phyloP scores from a whole-genome alignment of 2,888 invertebrate genomes.

The Horisme vitalbata region DNA sequence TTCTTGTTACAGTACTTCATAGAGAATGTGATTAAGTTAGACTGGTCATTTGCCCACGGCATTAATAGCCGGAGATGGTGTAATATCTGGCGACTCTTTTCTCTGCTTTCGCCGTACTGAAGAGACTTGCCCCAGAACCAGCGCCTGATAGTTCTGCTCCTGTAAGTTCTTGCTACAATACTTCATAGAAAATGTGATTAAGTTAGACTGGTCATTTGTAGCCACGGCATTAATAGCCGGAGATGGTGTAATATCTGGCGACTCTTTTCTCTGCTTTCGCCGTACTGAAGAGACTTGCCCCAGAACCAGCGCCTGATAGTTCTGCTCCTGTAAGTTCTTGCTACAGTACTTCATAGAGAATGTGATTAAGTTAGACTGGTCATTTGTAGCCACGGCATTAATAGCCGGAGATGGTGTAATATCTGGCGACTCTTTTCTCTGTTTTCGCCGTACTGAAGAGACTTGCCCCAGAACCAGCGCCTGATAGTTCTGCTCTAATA shows the following conservation, averaged over 20 bases:
- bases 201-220: no score
- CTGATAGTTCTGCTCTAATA: no score
- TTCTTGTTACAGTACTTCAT: no score
- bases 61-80: not conserved
- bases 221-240: slow-evolving; percentile 95
- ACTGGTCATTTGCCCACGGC: not conserved
- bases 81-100: not conserved
- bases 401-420: not conserved
- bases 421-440: not conserved
- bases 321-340: slow-evolving; percentile 69
- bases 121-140: no score
- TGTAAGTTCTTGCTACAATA: no score
- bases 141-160: no score
- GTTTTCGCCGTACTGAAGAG: no score
- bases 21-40: not conserved
- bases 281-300: slow-evolving; percentile 88
- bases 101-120: no score
- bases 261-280: slow-evolving; percentile 96
- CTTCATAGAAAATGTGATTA: no score
- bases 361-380: not conserved
- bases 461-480: no score
- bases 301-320: slow-evolving; percentile 63
- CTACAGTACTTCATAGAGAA: not conserved
- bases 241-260: slow-evolving; percentile 97
- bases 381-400: not conserved